phyloP scores from a whole-genome alignment of 2,888 invertebrate species.

The Phymatocera aterrima region DNA sequence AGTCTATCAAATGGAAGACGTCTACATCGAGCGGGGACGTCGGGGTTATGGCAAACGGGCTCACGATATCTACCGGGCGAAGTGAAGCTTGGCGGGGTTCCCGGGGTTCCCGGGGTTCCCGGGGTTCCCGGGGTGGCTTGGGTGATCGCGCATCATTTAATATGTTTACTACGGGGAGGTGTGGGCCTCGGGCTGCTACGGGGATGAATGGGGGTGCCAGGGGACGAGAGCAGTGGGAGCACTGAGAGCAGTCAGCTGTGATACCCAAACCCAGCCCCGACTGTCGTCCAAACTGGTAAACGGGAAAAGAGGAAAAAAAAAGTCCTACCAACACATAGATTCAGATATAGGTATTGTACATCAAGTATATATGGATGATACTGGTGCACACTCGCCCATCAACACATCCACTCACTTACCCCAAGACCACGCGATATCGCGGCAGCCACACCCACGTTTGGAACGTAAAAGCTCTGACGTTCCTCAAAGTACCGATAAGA shows the following conservation, averaged over 20 bases:
- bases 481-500: conserved; percentile 43
- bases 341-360: background rate
- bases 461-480: conserved; percentile 41
- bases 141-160: conserved; percentile 61
- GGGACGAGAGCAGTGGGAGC: no score
- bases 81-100: background rate
- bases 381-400: background rate
- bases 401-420: conserved; percentile 20
- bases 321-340: background rate
- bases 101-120: background rate
- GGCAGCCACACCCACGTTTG: conserved; percentile 40
- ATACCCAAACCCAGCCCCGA: conserved; percentile 15
- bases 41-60: conserved; percentile 22
- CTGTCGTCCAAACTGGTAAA: background rate
- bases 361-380: background rate
- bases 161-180: conserved; percentile 59
- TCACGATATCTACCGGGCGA: conserved; percentile 22
- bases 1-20: conserved; percentile 45
- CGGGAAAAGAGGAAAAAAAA: background rate
- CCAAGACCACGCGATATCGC: conserved; percentile 41
- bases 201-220: conserved; percentile 36
- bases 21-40: conserved; percentile 14
- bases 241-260: conserved; percentile 41
- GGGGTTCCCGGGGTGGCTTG: conserved; percentile 21
- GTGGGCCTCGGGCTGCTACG: conserved; percentile 27